Base-by-base conservation (phyloP, 2,113 vertebrate genomes). In the Indicator maculatus region DNA sequence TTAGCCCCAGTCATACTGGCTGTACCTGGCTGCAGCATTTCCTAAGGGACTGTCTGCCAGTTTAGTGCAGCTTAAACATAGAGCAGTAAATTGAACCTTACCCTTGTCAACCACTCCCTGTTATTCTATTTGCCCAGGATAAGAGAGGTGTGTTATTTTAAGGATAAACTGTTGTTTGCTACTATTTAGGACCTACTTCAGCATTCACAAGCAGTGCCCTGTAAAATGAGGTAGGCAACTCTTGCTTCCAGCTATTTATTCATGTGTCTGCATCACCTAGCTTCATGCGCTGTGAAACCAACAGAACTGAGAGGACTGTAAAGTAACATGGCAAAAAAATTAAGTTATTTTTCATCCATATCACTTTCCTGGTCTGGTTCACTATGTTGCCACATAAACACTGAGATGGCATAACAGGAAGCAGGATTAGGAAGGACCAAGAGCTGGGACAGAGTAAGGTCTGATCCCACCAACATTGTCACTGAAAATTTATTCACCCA, bases 81-180 rank as follows among this genome's bases (percentile, higher is more conserved):
- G 61, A 64, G 61, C 36, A 74, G 65, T 8, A 71, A 82, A 84
- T 31, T 82, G 81, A 86, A 90, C 93, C 84, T 95, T 93, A 89
- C 47, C 77, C 93, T 71, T 95, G 86, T 58, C 70, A 90, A 33
- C 77, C 81, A 60, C 89, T 89, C 89, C 86, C 70, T 95, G 45
- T 36, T 66, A 63, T 36, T 92, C 72, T 74, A 50, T 89, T 96
- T 92, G 77, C 61, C 31, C 28, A 74, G 77, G 91, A 88, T 83
- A 95, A 86, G 52, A 24, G 52, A 88, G 15, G 56, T 14, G 21
- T 84, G 9, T 56, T 90, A n/a, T 77, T 93, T 61, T 64, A 45
- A 83, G 65, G 53, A 81, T 78, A 81, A 88, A 81, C 38, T 38
- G 16, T 8, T 74, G 14, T 63, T 72, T 70, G 16, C 18, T 90